Conservation (phyloP, 2,888 invertebrate genomes). For the Tachina lurida region DNA sequence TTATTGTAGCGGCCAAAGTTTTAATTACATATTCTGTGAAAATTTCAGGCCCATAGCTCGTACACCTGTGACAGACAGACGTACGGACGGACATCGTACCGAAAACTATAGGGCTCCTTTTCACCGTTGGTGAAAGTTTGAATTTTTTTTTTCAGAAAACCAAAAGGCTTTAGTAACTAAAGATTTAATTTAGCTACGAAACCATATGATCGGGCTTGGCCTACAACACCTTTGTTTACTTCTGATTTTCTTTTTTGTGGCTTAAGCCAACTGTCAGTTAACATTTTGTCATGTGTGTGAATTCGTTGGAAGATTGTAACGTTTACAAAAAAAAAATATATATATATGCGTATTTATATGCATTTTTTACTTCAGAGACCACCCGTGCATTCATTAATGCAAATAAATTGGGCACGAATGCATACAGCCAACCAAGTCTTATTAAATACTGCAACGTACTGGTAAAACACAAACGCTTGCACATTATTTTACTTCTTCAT, state of each 20-base stretch:
- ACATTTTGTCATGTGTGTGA: slow-evolving; percentile 17
- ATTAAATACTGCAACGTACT: not conserved
- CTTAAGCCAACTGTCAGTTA: slow-evolving; percentile 39
- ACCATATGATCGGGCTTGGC: not conserved
- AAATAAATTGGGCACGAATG: slow-evolving; percentile 36
- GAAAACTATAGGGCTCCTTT: too few relatives aligned
- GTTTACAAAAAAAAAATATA: not conserved
- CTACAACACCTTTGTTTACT: not conserved
- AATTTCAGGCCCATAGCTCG: too few relatives aligned
- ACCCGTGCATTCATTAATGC: slow-evolving; percentile 39
- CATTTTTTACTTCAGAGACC: slow-evolving; percentile 36
- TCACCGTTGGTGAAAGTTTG: too few relatives aligned
- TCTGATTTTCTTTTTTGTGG: not conserved
- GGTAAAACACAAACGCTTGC: not conserved
- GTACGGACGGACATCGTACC: too few relatives aligned
- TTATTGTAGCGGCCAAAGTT: too few relatives aligned
- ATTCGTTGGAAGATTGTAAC: slow-evolving; percentile 23
- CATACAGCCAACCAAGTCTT: slow-evolving; percentile 3
- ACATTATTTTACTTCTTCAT: not conserved
- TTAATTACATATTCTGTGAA: too few relatives aligned
- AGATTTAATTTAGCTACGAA: not conserved
- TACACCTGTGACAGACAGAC: too few relatives aligned
- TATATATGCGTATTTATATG: not conserved
- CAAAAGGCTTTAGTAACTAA: not conserved
- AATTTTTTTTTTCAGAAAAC: too few relatives aligned